A percentile compares a stretch with the other conserved stretches of the same genome.
phyloP scores from a whole-genome alignment of 1,140 invertebrate species.

The Dreissena rostriformis region DNA sequence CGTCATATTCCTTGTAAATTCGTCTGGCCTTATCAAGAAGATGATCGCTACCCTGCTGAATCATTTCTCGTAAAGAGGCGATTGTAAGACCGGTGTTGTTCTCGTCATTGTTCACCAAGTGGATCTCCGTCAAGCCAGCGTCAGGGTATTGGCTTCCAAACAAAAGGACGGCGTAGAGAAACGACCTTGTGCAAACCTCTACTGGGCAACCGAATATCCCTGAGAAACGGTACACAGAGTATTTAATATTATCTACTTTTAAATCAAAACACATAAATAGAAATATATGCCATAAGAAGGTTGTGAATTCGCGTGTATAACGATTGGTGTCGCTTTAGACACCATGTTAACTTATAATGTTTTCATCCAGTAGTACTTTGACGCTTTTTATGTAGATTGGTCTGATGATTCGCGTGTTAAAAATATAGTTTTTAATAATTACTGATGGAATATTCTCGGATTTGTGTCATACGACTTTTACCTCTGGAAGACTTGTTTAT shows the following conservation, averaged over 20 bases:
- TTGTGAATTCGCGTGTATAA: too few relatives aligned
- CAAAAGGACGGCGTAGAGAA: slow-evolving; percentile 36
- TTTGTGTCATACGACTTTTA: too few relatives aligned
- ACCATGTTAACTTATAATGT: background rate
- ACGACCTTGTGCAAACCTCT: slow-evolving; percentile 38
- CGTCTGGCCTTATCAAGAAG: slow-evolving; percentile 4
- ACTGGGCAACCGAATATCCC: slow-evolving; percentile 46
- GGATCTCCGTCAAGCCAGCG: slow-evolving; percentile 12
- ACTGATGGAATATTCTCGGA: too few relatives aligned
- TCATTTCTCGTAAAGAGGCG: slow-evolving; percentile 7
- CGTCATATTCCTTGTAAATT: too few relatives aligned
- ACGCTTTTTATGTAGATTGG: too few relatives aligned
- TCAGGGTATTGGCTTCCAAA: background rate
- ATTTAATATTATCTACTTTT: background rate
- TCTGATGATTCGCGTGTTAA: too few relatives aligned
- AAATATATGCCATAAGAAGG: background rate
- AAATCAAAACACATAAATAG: background rate
- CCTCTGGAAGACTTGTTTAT: too few relatives aligned
- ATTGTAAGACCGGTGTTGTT: slow-evolving; percentile 29
- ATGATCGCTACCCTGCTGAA: background rate
- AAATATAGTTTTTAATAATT: too few relatives aligned
- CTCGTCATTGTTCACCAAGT: slow-evolving; percentile 34
- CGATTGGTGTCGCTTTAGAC: background rate
- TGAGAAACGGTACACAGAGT: background rate
- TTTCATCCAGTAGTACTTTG: background rate